phyloP scores from a whole-genome alignment of 2,888 invertebrate genomes.

The Sialis fuliginosa region DNA sequence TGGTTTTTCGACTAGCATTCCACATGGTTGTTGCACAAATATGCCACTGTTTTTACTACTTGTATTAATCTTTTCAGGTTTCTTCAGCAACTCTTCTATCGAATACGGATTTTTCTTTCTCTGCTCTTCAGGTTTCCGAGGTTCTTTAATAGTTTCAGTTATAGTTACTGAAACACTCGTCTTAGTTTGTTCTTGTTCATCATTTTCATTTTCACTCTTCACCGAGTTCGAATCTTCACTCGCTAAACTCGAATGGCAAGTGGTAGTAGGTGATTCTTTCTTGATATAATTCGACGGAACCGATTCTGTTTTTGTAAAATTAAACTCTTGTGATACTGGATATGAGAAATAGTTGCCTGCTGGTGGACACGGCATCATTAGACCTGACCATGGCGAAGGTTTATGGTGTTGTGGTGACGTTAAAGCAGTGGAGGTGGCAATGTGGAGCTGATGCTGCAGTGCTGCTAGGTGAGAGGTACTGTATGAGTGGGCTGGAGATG shows the following conservation, averaged over 20 bases:
- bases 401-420: slow-evolving; percentile 29
- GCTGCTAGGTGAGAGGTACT: slow-evolving; percentile 32
- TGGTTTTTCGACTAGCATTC: slow-evolving; percentile 10
- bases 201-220: slow-evolving; percentile 24
- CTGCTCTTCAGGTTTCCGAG: slow-evolving; percentile 17
- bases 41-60: slow-evolving; percentile 5
- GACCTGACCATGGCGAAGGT: slow-evolving; percentile 34
- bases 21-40: slow-evolving; percentile 15
- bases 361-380: slow-evolving; percentile 35
- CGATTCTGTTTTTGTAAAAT: neutral
- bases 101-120: slow-evolving; percentile 70
- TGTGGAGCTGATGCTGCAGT: slow-evolving; percentile 28
- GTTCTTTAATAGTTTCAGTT: neutral
- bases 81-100: slow-evolving; percentile 70
- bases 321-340: neutral
- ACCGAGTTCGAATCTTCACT: slow-evolving; percentile 42
- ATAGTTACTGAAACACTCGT: neutral
- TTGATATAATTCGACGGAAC: neutral
- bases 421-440: slow-evolving; percentile 26
- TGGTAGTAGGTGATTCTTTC: neutral
- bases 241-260: slow-evolving; percentile 16
- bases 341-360: slow-evolving; percentile 13
- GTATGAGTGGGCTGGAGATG: slow-evolving; percentile 19
- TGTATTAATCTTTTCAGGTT: slow-evolving; percentile 40
- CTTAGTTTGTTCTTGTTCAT: slow-evolving; percentile 14